These are phyloP conservation scores for Melanotaenia boesemani DNA, from an alignment of 2,797 vertebrate species.

Conservation along the genomic window DNA sequence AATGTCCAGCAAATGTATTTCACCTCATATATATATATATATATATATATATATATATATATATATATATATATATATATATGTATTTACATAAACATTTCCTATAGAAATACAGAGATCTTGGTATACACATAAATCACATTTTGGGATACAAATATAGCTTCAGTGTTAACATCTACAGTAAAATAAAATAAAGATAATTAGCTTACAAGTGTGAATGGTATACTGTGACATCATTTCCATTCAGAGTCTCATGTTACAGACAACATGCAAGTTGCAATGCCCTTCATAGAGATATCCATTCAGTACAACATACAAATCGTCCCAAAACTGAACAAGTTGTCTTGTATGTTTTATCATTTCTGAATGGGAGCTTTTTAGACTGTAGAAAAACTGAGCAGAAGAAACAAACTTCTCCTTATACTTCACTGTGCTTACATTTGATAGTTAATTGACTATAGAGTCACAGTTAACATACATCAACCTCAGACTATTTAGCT, in stretches of 20 bases:
- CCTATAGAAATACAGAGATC: slow-evolving; percentile 45
- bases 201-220: slow-evolving; percentile 56
- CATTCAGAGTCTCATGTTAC: slow-evolving; percentile 44
- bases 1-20: slow-evolving; percentile 47
- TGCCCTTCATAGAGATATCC: slow-evolving; percentile 30
- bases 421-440: slow-evolving; percentile 50
- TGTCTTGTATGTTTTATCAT: slow-evolving; percentile 7
- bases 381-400: slow-evolving; percentile 17
- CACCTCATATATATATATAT: slow-evolving; percentile 28
- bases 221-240: slow-evolving; percentile 38
- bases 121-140: slow-evolving; percentile 75
- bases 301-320: slow-evolving; percentile 33
- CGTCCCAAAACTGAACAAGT: slow-evolving; percentile 34
- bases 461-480: slow-evolving; percentile 22
- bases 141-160: slow-evolving; percentile 82
- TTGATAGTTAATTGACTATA: slow-evolving; percentile 45
- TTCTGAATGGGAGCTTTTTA: slow-evolving; percentile 31
- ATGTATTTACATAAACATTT: slow-evolving; percentile 44
- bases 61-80: slow-evolving; percentile 69
- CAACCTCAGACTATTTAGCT: slow-evolving; percentile 15
- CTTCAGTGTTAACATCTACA: slow-evolving; percentile 76
- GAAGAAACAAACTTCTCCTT: slow-evolving; percentile 27
- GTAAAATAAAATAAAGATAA: slow-evolving; percentile 45
- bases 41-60: too few relatives aligned
- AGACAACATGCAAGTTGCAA: slow-evolving; percentile 25